Evolutionary conservation across 2,888 invertebrate genomes (phyloP).

Genomic region (Drosophila mercatorum): DNA sequence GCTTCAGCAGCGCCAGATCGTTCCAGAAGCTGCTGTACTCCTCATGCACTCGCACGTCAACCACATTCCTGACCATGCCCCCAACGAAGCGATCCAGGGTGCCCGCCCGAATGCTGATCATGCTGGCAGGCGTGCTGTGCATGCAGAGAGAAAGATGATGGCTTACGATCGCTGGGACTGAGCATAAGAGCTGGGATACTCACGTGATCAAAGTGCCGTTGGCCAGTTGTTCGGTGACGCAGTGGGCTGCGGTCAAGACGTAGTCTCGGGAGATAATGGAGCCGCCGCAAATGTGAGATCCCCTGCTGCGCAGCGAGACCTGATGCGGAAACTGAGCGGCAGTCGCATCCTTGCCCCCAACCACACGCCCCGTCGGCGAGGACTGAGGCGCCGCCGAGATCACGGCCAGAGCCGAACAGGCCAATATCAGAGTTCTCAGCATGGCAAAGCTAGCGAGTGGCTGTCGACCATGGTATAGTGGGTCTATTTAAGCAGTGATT

Average conservation of each 20-base stretch:
- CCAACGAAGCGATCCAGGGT: constrained; percentile 70
- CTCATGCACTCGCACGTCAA: constrained; percentile 66
- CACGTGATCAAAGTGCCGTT: constrained; percentile 43
- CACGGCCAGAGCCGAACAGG: constrained; percentile 16
- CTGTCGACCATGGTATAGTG: neutral
- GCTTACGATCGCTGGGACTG: neutral
- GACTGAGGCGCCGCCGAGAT: constrained; percentile 45
- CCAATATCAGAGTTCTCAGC: constrained; percentile 24
- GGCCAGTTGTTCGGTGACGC: constrained; percentile 48
- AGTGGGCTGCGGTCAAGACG: constrained; percentile 74
- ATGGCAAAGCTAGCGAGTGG: constrained; percentile 25
- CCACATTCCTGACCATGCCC: constrained; percentile 69
- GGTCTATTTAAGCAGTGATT: constrained; percentile 27
- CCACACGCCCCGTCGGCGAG: constrained; percentile 58
- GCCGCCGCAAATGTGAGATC: constrained; percentile 73
- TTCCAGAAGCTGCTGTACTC: constrained; percentile 65
- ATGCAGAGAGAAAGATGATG: neutral
- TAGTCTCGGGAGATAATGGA: constrained; percentile 58
- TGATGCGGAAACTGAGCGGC: constrained; percentile 82
- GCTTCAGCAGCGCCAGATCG: constrained; percentile 70
- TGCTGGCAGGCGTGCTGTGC: constrained; percentile 42
- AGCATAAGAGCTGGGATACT: constrained; percentile 12
- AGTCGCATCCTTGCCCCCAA: constrained; percentile 79
- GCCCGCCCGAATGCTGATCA: constrained; percentile 77
- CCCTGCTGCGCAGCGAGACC: constrained; percentile 71